A percentile compares a stretch with the other conserved stretches of the same genome.
phyloP scores from a whole-genome alignment of 2,888 invertebrate genomes.

The Heliconius erato region DNA sequence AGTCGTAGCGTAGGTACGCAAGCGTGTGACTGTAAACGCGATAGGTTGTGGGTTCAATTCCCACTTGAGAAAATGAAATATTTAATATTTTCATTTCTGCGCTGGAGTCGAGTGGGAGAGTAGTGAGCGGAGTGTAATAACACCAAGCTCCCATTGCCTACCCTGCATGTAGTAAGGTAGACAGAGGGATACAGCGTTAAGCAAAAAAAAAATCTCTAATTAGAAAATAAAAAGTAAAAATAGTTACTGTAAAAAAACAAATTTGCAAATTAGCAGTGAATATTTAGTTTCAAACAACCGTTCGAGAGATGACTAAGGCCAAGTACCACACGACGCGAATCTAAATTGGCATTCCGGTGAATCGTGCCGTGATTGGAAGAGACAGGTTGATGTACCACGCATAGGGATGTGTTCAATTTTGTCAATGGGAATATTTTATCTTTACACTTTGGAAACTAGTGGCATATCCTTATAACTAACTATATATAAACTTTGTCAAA shows the following conservation, averaged over 20 bases:
- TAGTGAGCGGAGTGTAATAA: no score
- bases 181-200: no score
- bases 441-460: not conserved
- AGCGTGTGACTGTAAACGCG: no score
- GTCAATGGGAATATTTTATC: conserved; percentile 55
- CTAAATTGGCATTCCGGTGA: conserved; percentile 55
- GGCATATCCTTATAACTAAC: not conserved
- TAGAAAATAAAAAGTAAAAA: not conserved
- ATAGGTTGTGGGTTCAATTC: no score
- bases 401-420: conserved; percentile 61
- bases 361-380: conserved; percentile 56
- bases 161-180: no score
- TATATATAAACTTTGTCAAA: not conserved
- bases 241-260: conserved; percentile 22
- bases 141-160: no score
- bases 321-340: conserved; percentile 50
- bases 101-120: no score
- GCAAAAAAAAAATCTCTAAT: not conserved
- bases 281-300: conserved; percentile 45
- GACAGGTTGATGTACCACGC: conserved; percentile 73
- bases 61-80: no score
- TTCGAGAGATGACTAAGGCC: conserved; percentile 53
- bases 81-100: no score
- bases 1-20: no score
- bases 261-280: conserved; percentile 42